These are phyloP conservation scores for Taxidea taxus DNA, from an alignment of 2,113 vertebrate species.

Conservation along the genomic window DNA sequence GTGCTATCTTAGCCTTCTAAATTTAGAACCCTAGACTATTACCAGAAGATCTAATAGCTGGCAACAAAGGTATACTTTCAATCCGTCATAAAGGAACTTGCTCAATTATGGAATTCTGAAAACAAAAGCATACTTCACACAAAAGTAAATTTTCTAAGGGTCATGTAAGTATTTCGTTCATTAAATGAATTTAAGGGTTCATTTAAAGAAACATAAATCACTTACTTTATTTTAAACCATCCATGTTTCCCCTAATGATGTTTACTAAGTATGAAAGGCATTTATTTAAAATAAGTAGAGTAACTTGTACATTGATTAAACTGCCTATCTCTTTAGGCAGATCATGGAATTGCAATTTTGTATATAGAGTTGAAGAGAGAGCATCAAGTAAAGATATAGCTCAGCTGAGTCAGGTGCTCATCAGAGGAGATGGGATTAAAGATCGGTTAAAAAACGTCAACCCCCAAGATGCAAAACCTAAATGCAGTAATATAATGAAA, in stretches of 20 bases:
- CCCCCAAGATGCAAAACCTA: constrained; percentile 48
- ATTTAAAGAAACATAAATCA: constrained; percentile 51
- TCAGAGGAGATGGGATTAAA: constrained; percentile 62
- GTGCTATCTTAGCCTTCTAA: not conserved
- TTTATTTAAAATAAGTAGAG: constrained; percentile 69
- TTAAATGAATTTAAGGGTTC: constrained; percentile 35
- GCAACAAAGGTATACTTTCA: not conserved
- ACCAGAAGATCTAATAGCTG: constrained; percentile 7
- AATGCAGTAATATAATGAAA: constrained; percentile 43
- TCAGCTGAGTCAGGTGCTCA: constrained; percentile 50
- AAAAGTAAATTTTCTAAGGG: constrained; percentile 31
- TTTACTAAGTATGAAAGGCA: constrained; percentile 66
- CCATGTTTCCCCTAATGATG: constrained; percentile 47
- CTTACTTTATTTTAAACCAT: constrained; percentile 61
- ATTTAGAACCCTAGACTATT: constrained; percentile 7
- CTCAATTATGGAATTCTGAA: constrained; percentile 29
- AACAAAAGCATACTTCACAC: constrained; percentile 25
- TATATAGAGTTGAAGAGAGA: constrained; percentile 45
- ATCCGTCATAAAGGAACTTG: constrained; percentile 25
- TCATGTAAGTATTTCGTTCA: constrained; percentile 47
- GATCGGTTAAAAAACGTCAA: constrained; percentile 59
- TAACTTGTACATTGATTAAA: constrained; percentile 68
- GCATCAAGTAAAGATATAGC: constrained; percentile 58
- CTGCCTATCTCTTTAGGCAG: constrained; percentile 56
- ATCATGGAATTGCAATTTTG: constrained; percentile 49